Base-by-base conservation (phyloP, 2,888 invertebrate species). In the Sericinus montela region DNA sequence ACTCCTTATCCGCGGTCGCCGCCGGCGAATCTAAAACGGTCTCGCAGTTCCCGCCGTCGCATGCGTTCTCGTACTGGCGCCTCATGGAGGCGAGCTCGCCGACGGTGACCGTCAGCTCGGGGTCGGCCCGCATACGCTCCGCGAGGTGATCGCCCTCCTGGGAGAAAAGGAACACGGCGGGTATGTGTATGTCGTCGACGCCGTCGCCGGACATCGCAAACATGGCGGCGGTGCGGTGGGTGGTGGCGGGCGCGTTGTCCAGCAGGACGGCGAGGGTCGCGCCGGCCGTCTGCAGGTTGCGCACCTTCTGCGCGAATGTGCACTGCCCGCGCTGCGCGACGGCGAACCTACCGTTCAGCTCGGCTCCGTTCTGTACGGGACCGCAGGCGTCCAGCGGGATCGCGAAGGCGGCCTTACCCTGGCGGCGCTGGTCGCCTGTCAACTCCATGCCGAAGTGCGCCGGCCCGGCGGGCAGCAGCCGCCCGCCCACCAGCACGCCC, bases 141-240 rank as follows among this genome's bases (percentile, higher is more conserved):
- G 91, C 75, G n/a, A 98, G 79, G 57, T 92, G 90, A 10, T 87
- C 77, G 1, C 94, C 96, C 75, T 98, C 97, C 51, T 91, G 88
- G 5, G 92, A 91, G 75, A 96, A 98, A 45, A 98, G 90, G 75
- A 98, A 98, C 7, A 97, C 95, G n/a, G 97, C 92, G 0, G 98
- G 97, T 67, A 98, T 97, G 56, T 85, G 91, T 6, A 98, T 94
- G 72, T 97, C 95, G 58, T 95, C 94, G 1, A 87, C 91, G 0
- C 97, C 97, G 79, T 98, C 98, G 1, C 97, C 97, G 0, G 97
- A 97, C 98, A 99, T 98, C 3, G 97, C 97, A 84, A 99, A 99
- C 85, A 97, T 91, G 0, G 96, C 94, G 1, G 95, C 93, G 43
- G 90, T 92, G 25, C 92, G 91, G 36, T 94, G 92, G 45, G 94